phyloP scores from a whole-genome alignment of 2,888 invertebrate genomes.

The Coremacera marginata region DNA sequence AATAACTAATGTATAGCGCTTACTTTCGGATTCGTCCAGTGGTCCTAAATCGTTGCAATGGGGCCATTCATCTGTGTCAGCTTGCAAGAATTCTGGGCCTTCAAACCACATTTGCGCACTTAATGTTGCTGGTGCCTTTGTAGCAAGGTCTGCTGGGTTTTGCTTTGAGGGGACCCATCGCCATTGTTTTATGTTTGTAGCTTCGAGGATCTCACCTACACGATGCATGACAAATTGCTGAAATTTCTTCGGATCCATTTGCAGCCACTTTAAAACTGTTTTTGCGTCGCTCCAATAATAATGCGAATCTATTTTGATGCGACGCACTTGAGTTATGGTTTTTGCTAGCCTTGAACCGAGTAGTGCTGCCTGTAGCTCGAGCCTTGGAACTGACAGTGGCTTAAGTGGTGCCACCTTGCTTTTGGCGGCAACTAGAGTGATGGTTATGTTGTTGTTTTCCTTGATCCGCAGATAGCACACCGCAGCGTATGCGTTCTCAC shows the following conservation, averaged over 20 bases:
- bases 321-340: conserved; percentile 38
- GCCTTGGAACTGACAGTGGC: conserved; percentile 41
- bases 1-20: not conserved
- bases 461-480: conserved; percentile 37
- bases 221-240: conserved; percentile 45
- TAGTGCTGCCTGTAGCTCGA: conserved; percentile 43
- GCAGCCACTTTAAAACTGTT: conserved; percentile 42
- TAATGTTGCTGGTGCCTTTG: conserved; percentile 27
- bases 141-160: conserved; percentile 44
- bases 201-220: conserved; percentile 43
- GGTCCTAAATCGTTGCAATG: not conserved
- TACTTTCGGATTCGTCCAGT: too few relatives aligned
- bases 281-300: conserved; percentile 39
- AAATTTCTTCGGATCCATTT: conserved; percentile 41
- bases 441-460: conserved; percentile 5
- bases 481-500: conserved; percentile 41
- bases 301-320: conserved; percentile 14
- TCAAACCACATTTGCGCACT: conserved; percentile 32
- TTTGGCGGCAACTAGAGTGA: conserved; percentile 37
- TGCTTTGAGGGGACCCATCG: conserved; percentile 43
- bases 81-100: conserved; percentile 32
- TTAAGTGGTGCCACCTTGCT: conserved; percentile 40
- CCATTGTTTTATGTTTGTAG: conserved; percentile 39
- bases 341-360: conserved; percentile 34
- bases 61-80: not conserved